A percentile compares a stretch with the other conserved stretches of the same genome.
phyloP scores from a whole-genome alignment of 2,113 vertebrate genomes.

The Vulpes ferrilata region DNA sequence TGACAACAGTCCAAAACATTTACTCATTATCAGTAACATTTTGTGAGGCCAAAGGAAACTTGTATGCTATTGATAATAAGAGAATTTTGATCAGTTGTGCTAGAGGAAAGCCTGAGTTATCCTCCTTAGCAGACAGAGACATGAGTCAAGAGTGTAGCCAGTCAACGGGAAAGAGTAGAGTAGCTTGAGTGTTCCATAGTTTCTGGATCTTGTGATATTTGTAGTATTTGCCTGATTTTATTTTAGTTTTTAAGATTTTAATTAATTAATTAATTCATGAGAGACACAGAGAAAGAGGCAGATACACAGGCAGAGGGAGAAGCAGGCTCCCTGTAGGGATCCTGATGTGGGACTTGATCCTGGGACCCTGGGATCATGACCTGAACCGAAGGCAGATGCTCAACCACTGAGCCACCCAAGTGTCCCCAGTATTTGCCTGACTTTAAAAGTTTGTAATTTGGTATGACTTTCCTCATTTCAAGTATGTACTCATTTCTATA shows the following conservation, averaged over 20 bases:
- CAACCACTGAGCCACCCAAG: no score
- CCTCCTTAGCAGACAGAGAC: neutral
- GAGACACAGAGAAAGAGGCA: no score
- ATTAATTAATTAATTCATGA: no score
- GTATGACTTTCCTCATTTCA: neutral
- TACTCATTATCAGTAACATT: neutral
- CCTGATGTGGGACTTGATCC: no score
- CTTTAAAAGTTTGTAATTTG: constrained; percentile 34
- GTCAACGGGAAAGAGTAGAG: neutral
- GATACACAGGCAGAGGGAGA: no score
- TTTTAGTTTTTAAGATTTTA: no score
- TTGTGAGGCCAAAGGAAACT: neutral
- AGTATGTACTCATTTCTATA: neutral
- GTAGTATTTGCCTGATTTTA: neutral
- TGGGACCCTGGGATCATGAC: no score
- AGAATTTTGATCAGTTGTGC: neutral
- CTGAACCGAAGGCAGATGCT: no score
- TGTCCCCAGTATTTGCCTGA: neutral
- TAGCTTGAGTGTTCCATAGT: neutral
- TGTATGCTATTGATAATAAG: neutral
- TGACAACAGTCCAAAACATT: constrained; percentile 6
- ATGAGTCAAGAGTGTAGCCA: no score
- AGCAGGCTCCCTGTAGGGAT: no score
- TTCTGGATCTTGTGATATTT: neutral
- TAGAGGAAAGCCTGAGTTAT: neutral